Evolutionary conservation across 1,140 invertebrate genomes (phyloP).

Genomic region (Sitodiplosis mosellana): DNA sequence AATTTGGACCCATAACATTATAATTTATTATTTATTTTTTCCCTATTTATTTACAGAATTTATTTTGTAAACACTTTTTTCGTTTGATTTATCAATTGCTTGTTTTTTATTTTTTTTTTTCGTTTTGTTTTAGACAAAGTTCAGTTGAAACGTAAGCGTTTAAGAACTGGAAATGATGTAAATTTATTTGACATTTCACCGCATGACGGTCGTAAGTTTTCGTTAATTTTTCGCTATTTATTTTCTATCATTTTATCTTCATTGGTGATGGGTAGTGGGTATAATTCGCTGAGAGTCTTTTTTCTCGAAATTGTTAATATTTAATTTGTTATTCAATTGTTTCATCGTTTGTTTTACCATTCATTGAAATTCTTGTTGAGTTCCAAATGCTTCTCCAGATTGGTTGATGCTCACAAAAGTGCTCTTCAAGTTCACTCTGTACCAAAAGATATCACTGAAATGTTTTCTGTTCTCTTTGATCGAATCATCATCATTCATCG

Average conservation of each 20-base stretch:
- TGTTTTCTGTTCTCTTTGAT: too few species aligned
- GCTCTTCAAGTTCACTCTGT: slow-evolving; percentile 1
- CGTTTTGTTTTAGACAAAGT: slow-evolving; percentile 26
- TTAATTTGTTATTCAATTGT: too few species aligned
- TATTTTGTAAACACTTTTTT: slow-evolving; percentile 3
- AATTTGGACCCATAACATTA: not conserved
- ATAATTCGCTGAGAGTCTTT: not conserved
- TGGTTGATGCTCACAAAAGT: slow-evolving; percentile 11
- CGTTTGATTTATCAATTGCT: slow-evolving; percentile 18
- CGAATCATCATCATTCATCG: not conserved
- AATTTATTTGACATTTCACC: slow-evolving; percentile 31
- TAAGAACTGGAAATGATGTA: slow-evolving; percentile 36
- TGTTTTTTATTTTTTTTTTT: slow-evolving; percentile 20
- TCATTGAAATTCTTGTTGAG: too few species aligned
- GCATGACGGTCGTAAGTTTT: slow-evolving; percentile 37
- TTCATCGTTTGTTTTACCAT: too few species aligned
- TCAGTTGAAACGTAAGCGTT: slow-evolving; percentile 34
- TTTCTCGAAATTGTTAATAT: too few species aligned
- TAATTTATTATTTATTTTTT: not conserved
- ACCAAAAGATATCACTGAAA: not conserved
- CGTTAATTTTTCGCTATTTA: slow-evolving; percentile 5
- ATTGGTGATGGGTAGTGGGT: not conserved
- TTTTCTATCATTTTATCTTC: not conserved
- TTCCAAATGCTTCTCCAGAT: not conserved
- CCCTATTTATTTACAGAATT: not conserved